These are phyloP conservation scores for Scomber colias DNA, from an alignment of 2,113 vertebrate genomes.

Conservation along the genomic window DNA sequence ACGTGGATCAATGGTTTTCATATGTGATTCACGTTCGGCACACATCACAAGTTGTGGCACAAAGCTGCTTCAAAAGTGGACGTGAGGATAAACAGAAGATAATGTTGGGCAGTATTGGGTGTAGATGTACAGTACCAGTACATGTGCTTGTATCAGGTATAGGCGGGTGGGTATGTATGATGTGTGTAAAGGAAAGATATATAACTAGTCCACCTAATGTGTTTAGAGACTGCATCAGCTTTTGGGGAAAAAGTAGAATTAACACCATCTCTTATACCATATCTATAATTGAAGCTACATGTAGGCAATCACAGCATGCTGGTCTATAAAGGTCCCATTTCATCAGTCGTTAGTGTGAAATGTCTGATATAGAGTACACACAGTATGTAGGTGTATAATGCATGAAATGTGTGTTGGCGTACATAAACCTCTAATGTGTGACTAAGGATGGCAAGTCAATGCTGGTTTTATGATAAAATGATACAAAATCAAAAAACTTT, in stretches of 20 bases:
- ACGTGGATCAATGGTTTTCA: conserved; percentile 22
- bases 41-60: conserved; percentile 10
- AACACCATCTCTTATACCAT: background rate
- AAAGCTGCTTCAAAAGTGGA: conserved; percentile 15
- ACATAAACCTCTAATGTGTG: background rate
- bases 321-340: background rate
- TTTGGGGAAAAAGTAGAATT: background rate
- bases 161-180: background rate
- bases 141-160: background rate
- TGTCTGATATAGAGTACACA: background rate
- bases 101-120: background rate
- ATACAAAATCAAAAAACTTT: too few relatives aligned
- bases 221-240: background rate
- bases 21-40: conserved; percentile 25
- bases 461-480: too few relatives aligned
- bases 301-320: background rate
- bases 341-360: background rate
- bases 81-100: conserved; percentile 15
- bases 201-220: background rate
- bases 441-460: background rate
- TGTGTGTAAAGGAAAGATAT: too few relatives aligned
- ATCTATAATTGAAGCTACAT: background rate
- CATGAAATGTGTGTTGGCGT: too few relatives aligned
- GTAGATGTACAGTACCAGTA: background rate
- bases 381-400: too few relatives aligned